Conservation (phyloP, 2,888 invertebrate genomes). For the Phaedon cochleariae region DNA sequence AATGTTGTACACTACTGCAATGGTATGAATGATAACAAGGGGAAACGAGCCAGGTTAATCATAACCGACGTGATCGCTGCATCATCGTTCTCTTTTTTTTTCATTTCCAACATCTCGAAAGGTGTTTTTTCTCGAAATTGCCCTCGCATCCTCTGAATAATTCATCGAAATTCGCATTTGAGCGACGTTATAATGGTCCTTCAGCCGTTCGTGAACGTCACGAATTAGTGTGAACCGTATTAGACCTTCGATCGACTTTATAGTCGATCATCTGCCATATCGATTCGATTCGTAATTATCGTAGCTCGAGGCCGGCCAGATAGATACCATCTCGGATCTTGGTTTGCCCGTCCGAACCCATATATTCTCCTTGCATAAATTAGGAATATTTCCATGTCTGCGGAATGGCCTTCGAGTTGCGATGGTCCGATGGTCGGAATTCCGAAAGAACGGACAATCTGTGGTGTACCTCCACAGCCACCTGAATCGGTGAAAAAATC, state of each 20-base stretch:
- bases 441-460: too few relatives aligned
- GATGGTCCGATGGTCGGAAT: neutral
- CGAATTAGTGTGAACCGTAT: conserved; percentile 38
- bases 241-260: conserved; percentile 33
- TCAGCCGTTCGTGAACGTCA: conserved; percentile 29
- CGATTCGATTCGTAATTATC: conserved; percentile 36
- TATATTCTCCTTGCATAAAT: conserved; percentile 31
- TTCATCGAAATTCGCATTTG: conserved; percentile 13
- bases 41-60: neutral
- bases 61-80: neutral
- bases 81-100: neutral
- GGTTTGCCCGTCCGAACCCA: conserved; percentile 19
- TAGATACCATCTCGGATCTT: conserved; percentile 31
- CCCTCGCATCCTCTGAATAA: conserved; percentile 1
- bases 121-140: neutral
- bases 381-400: conserved; percentile 18
- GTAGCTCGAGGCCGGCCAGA: conserved; percentile 34
- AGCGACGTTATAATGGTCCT: conserved; percentile 34
- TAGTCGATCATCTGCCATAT: conserved; percentile 41
- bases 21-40: neutral
- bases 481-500: too few relatives aligned
- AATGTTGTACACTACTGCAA: neutral
- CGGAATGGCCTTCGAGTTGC: neutral
- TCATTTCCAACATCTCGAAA: neutral
- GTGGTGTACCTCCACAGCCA: too few relatives aligned